These are phyloP conservation scores for Schrankia costaestrigalis DNA, from an alignment of 2,888 invertebrate species.

Conservation along the genomic window DNA sequence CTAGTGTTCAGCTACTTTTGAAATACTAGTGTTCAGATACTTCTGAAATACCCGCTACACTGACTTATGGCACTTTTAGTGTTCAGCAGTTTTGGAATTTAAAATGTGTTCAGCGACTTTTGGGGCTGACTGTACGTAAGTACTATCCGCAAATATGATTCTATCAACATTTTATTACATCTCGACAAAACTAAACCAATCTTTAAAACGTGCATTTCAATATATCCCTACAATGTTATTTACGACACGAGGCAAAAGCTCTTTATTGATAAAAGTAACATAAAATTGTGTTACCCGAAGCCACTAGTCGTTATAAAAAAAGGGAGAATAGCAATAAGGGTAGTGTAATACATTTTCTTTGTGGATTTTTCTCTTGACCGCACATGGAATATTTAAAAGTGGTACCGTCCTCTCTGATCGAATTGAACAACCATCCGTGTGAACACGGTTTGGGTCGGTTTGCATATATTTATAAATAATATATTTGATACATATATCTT, in stretches of 20 bases:
- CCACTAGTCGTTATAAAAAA: conserved; percentile 42
- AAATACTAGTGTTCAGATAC: too few species aligned
- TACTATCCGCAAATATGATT: too few species aligned
- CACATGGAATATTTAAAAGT: conserved; percentile 78
- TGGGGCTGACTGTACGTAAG: too few species aligned
- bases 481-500: conserved; percentile 12
- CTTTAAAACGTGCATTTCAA: background rate
- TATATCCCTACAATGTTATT: conserved; percentile 12
- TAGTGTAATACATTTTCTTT: conserved; percentile 77
- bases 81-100: too few species aligned
- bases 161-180: too few species aligned
- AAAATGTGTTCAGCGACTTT: too few species aligned
- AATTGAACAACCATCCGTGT: conserved; percentile 68
- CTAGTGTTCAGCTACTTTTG: background rate
- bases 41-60: too few species aligned
- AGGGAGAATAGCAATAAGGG: conserved; percentile 72
- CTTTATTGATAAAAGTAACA: conserved; percentile 58
- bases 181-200: background rate
- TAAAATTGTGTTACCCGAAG: conserved; percentile 51
- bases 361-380: conserved; percentile 76
- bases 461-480: conserved; percentile 39
- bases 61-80: too few species aligned
- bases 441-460: conserved; percentile 52
- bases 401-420: conserved; percentile 52
- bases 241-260: conserved; percentile 25